A percentile compares a stretch with the other conserved stretches of the same genome.
Evolutionary conservation across 2,888 invertebrate species (phyloP).

Genomic region (Nudaria mundana): DNA sequence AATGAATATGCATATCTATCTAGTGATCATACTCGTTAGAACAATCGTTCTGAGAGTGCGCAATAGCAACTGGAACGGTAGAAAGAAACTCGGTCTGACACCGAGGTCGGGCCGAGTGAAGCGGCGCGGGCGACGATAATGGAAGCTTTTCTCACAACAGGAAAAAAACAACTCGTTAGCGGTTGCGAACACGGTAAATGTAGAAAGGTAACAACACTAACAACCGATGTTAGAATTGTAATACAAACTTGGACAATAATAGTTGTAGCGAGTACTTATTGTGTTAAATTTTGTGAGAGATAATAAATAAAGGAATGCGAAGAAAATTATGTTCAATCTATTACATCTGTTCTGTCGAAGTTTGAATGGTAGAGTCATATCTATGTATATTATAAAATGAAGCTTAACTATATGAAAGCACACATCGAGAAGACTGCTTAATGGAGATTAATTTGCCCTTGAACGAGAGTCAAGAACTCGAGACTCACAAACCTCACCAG

Average conservation of each 20-base stretch:
- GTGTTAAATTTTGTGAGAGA: background rate
- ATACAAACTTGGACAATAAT: constrained; percentile 32
- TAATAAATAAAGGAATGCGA: too few species aligned
- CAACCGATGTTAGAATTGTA: constrained; percentile 29
- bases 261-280: constrained; percentile 20
- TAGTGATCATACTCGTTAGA: constrained; percentile 35
- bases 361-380: too few species aligned
- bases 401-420: too few species aligned
- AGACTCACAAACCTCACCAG: too few species aligned
- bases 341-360: too few species aligned
- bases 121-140: constrained; percentile 40
- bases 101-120: constrained; percentile 35
- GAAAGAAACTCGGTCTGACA: constrained; percentile 26
- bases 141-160: constrained; percentile 54
- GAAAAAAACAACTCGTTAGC: constrained; percentile 53
- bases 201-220: constrained; percentile 23
- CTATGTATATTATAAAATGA: too few species aligned
- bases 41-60: constrained; percentile 37
- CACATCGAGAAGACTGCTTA: too few species aligned
- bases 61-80: constrained; percentile 30
- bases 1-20: too few species aligned
- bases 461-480: too few species aligned
- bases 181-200: constrained; percentile 27
- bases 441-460: too few species aligned
- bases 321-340: too few species aligned